Evolutionary conservation across 2,888 invertebrate genomes (phyloP).

Genomic region (Mythimna loreyi): DNA sequence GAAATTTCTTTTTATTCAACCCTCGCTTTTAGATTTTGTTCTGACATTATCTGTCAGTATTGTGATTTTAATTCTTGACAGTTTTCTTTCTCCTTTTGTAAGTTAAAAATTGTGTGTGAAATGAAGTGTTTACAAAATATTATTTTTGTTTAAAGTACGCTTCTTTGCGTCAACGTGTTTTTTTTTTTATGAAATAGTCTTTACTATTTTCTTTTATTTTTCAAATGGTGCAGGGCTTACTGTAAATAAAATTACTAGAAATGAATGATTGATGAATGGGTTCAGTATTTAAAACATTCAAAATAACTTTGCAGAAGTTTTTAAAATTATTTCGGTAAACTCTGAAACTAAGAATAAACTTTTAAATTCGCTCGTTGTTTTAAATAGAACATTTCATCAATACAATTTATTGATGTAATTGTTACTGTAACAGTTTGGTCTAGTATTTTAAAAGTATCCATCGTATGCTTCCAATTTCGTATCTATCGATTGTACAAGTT

Average conservation of each 20-base stretch:
- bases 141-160: constrained; percentile 21
- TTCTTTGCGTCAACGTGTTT: constrained; percentile 3
- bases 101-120: constrained; percentile 19
- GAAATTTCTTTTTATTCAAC: constrained; percentile 49
- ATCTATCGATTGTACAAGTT: too few relatives aligned
- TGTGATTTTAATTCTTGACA: constrained; percentile 21
- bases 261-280: too few relatives aligned
- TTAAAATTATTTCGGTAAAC: not conserved
- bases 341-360: not conserved
- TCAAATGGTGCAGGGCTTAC: not conserved
- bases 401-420: not conserved
- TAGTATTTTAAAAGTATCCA: too few relatives aligned
- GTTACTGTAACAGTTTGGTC: not conserved
- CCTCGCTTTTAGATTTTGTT: constrained; percentile 32
- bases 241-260: not conserved
- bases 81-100: constrained; percentile 31
- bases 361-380: not conserved
- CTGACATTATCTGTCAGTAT: constrained; percentile 30
- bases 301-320: not conserved
- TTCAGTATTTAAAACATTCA: not conserved
- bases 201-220: constrained; percentile 6
- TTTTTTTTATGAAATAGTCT: constrained; percentile 16
- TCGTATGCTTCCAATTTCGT: too few relatives aligned
- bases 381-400: not conserved
- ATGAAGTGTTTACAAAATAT: constrained; percentile 18